phyloP scores from a whole-genome alignment of 2,888 invertebrate species.

The Phengaris arion region DNA sequence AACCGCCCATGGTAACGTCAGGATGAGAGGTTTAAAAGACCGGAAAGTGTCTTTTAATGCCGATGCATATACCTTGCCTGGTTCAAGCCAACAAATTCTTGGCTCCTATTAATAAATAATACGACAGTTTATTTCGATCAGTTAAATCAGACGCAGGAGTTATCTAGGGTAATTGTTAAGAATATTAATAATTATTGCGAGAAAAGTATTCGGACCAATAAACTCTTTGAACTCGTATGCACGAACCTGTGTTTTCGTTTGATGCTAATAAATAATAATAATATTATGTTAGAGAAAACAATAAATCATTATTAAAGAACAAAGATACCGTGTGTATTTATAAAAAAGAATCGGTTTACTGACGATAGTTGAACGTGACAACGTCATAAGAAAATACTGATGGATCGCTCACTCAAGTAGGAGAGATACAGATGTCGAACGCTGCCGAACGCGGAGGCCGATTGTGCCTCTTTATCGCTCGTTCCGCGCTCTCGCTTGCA shows the following conservation, averaged over 20 bases:
- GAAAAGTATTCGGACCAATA: neutral
- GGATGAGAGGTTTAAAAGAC: too few species aligned
- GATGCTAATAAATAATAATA: constrained; percentile 2
- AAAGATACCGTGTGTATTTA: neutral
- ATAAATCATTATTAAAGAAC: constrained; percentile 4
- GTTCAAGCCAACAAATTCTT: neutral
- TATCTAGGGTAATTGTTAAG: neutral
- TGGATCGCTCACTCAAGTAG: too few species aligned
- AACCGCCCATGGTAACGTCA: too few species aligned
- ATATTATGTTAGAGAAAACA: neutral
- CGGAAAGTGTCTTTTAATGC: too few species aligned
- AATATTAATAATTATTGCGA: constrained; percentile 2
- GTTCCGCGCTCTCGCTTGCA: too few species aligned
- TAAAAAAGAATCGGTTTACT: too few species aligned
- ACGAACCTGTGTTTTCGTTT: constrained; percentile 3
- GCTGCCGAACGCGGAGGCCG: too few species aligned
- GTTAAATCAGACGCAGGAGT: neutral
- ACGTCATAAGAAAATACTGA: too few species aligned
- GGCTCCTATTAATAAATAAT: neutral
- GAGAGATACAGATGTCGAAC: too few species aligned
- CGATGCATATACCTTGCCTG: too few species aligned
- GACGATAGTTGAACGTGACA: too few species aligned
- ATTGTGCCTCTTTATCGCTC: too few species aligned
- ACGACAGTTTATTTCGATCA: neutral
- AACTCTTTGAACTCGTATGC: neutral